These are phyloP conservation scores for Coptodon bakossiorum DNA, from an alignment of 2,113 vertebrate species.

Conservation along the genomic window DNA sequence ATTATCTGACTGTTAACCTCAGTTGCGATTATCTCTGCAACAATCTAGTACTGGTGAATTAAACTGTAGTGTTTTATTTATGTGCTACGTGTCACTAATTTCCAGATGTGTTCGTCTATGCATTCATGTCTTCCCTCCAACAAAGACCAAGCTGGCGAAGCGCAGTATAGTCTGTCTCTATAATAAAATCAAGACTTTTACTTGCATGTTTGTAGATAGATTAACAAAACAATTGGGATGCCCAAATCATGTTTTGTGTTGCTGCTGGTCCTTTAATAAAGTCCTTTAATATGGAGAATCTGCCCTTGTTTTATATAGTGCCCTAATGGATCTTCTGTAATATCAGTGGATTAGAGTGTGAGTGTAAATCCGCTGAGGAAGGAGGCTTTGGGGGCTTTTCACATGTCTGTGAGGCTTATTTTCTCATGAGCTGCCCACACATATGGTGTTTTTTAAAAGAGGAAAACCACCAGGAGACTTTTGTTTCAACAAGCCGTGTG, in stretches of 20 bases:
- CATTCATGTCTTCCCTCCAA: neutral
- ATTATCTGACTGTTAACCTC: neutral
- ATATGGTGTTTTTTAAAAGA: neutral
- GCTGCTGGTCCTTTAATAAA: neutral
- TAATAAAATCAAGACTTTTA: neutral
- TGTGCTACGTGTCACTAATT: neutral
- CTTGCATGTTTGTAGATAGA: neutral
- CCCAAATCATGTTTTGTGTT: neutral
- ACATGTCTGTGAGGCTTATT: neutral
- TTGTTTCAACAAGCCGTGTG: neutral
- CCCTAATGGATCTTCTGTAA: neutral
- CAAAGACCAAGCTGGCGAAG: neutral
- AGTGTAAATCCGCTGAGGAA: neutral
- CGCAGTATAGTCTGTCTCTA: neutral
- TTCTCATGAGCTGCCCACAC: neutral
- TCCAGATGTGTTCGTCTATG: neutral
- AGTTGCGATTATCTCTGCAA: neutral
- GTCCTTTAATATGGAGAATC: neutral
- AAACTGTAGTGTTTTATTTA: neutral
- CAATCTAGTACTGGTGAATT: neutral
- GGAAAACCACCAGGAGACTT: neutral
- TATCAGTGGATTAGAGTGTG: neutral
- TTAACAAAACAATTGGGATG: neutral
- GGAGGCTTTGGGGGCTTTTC: neutral
- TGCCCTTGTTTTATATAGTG: neutral